Evolutionary conservation across 2,888 invertebrate genomes (phyloP).

Genomic region (Sinhomidia bicolor): DNA sequence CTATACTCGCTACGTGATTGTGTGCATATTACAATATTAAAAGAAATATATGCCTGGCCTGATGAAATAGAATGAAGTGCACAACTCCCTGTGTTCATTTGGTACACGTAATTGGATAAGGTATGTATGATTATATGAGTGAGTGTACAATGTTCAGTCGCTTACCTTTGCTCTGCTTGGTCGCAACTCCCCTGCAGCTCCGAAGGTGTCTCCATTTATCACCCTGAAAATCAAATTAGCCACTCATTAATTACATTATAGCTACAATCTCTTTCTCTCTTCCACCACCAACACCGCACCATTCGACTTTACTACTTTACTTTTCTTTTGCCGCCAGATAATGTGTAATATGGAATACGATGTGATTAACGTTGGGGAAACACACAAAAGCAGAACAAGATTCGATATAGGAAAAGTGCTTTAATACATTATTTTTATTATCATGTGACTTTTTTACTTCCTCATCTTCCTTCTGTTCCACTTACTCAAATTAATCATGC

Average conservation of each 20-base stretch:
- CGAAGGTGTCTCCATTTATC: constrained; percentile 80
- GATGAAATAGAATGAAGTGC: background rate
- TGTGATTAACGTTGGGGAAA: background rate
- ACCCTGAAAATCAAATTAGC: constrained; percentile 79
- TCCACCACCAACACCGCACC: no score
- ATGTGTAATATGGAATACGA: no score
- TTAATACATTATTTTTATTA: background rate
- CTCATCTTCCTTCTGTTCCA: constrained; percentile 44
- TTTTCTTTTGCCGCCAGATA: no score
- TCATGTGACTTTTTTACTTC: constrained; percentile 22
- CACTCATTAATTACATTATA: constrained; percentile 58
- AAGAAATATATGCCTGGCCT: no score
- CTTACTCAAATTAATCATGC: constrained; percentile 59
- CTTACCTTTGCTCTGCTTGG: constrained; percentile 98
- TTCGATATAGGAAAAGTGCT: background rate
- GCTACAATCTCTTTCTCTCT: constrained; percentile 18
- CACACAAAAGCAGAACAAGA: background rate
- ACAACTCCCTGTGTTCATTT: background rate
- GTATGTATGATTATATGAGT: background rate
- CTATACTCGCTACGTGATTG: background rate
- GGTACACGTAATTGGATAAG: no score
- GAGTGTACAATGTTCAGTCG: background rate
- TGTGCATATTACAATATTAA: background rate
- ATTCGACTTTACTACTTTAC: background rate
- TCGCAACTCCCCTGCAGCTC: constrained; percentile 83